Evolutionary conservation across 2,888 invertebrate genomes (phyloP).

Genomic region (Dendrolimus pini): DNA sequence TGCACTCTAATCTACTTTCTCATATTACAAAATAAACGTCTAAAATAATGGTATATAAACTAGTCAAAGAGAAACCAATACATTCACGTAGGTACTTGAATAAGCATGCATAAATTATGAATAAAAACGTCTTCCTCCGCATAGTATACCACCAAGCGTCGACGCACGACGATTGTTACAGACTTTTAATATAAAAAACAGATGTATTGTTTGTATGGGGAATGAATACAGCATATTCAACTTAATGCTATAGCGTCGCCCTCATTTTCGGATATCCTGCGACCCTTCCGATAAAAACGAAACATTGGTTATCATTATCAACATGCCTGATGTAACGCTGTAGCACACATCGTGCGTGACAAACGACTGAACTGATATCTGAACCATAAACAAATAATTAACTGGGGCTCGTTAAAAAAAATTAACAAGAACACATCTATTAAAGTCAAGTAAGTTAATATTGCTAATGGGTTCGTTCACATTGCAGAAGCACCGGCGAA

Average conservation of each 20-base stretch:
- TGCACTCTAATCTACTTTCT: conserved; percentile 57
- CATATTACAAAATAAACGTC: conserved; percentile 45
- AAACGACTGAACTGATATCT: conserved; percentile 1
- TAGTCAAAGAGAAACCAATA: background rate
- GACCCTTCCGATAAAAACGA: background rate
- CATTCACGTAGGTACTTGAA: conserved; percentile 3
- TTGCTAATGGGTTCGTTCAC: conserved; percentile 32
- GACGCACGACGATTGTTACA: background rate
- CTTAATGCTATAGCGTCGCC: background rate
- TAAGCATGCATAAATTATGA: conserved; percentile 8
- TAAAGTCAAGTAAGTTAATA: too few species aligned
- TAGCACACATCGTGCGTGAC: conserved; percentile 7
- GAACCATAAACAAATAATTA: too few species aligned
- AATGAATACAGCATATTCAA: background rate
- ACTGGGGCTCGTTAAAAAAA: too few species aligned
- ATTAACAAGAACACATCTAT: too few species aligned
- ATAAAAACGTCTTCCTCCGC: conserved; percentile 4
- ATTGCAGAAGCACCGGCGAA: conserved; percentile 14
- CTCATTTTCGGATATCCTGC: background rate
- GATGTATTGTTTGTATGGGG: background rate
- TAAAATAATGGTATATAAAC: conserved; percentile 3
- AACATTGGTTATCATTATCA: background rate
- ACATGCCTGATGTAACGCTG: conserved; percentile 3
- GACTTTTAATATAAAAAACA: background rate
- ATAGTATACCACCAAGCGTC: background rate